Conservation (phyloP, 2,888 invertebrate species). For the Dinocampus coccinellae region DNA sequence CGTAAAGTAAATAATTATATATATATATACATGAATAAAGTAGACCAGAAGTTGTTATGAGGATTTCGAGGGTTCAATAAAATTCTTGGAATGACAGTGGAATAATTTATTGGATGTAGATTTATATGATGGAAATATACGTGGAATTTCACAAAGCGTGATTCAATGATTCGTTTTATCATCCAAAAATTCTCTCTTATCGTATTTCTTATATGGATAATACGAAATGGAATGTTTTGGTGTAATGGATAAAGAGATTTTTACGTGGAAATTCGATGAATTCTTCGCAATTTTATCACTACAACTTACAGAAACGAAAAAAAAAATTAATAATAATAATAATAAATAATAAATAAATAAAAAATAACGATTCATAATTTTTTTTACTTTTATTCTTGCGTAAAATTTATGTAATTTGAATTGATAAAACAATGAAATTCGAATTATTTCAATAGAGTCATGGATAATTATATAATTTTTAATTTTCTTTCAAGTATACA, state of each 20-base stretch:
- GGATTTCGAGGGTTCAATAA: not conserved
- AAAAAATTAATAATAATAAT: too few relatives aligned
- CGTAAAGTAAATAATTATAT: not conserved
- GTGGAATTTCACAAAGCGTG: conserved; percentile 25
- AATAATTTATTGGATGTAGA: not conserved
- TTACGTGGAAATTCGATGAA: not conserved
- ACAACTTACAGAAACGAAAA: not conserved
- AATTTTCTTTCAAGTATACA: too few relatives aligned
- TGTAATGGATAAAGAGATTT: conserved; percentile 9
- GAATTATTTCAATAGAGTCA: too few relatives aligned
- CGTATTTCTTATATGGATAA: not conserved
- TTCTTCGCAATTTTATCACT: not conserved
- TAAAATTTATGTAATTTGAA: too few relatives aligned
- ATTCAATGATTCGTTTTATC: conserved; percentile 1
- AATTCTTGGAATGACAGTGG: conserved; percentile 10
- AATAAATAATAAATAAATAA: not conserved
- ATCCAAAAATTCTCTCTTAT: conserved; percentile 12
- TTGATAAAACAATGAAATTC: too few relatives aligned
- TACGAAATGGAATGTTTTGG: not conserved
- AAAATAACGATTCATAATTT: not conserved
- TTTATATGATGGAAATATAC: not conserved
- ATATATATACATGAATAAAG: not conserved
- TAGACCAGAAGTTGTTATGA: conserved; percentile 18
- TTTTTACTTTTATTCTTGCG: too few relatives aligned
- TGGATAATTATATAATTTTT: too few relatives aligned